phyloP scores from a whole-genome alignment of 1,140 invertebrate species.

The Zaprionus inermis region DNA sequence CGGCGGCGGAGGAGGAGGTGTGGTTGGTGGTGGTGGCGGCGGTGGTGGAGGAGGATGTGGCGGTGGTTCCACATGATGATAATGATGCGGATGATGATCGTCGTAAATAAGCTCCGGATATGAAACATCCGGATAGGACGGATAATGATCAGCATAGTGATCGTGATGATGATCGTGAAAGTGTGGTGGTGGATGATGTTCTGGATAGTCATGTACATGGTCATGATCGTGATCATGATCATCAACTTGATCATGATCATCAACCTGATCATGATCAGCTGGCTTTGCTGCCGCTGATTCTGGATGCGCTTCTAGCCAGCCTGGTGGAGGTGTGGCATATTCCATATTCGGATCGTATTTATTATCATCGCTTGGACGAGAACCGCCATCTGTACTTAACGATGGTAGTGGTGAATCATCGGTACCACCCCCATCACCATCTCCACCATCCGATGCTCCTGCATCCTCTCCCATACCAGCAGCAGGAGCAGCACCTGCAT shows the following conservation, averaged over 20 bases:
- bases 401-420: constrained; percentile 41
- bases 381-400: constrained; percentile 44
- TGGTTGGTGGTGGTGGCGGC: constrained; percentile 30
- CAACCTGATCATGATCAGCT: constrained; percentile 45
- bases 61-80: constrained; percentile 58
- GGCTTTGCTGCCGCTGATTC: constrained; percentile 63
- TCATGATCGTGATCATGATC: constrained; percentile 62
- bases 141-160: constrained; percentile 81
- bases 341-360: constrained; percentile 76
- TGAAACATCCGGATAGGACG: constrained; percentile 78
- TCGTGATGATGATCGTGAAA: constrained; percentile 66
- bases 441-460: constrained; percentile 26
- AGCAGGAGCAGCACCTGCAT: constrained; percentile 31
- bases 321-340: constrained; percentile 77
- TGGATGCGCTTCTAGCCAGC: constrained; percentile 74
- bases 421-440: constrained; percentile 9
- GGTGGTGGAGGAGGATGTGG: constrained; percentile 34
- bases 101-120: constrained; percentile 84
- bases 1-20: constrained; percentile 48
- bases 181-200: constrained; percentile 63
- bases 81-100: constrained; percentile 85
- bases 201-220: constrained; percentile 73
- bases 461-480: constrained; percentile 25
- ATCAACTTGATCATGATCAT: constrained; percentile 42
- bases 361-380: constrained; percentile 51